Percentiles rank a stretch among this genome's conserved stretches.
phyloP scores from a whole-genome alignment of 1,140 invertebrate species.

The Sycophila sp. region DNA sequence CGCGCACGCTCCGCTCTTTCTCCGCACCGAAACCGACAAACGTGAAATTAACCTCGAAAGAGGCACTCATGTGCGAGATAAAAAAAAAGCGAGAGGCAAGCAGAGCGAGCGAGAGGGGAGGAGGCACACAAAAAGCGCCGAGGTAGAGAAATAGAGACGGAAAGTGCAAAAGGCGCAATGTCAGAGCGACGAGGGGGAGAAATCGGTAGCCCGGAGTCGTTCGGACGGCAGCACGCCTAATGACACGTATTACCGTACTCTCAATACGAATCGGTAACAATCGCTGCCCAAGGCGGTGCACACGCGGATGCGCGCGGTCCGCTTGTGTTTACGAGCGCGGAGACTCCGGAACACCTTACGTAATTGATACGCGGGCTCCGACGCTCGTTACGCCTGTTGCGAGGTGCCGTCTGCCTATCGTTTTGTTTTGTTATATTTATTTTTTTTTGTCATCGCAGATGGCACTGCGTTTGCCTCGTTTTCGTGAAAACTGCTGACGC shows the following conservation, averaged over 20 bases:
- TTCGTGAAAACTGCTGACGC: too few species aligned
- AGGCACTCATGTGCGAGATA: neutral
- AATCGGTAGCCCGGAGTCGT: neutral
- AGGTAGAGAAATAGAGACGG: conserved; percentile 20
- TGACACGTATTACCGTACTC: conserved; percentile 29
- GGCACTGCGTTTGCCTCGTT: too few species aligned
- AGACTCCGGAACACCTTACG: neutral
- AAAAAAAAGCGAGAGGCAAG: neutral
- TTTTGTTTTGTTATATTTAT: too few species aligned
- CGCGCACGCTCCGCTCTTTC: neutral
- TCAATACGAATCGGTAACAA: conserved; percentile 15
- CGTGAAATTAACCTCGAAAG: conserved; percentile 22
- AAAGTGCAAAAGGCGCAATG: neutral
- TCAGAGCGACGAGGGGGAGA: neutral
- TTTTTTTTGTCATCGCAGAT: too few species aligned
- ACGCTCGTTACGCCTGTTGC: neutral
- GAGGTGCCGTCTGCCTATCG: too few species aligned
- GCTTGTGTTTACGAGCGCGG: neutral
- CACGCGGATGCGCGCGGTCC: neutral
- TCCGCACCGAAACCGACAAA: conserved; percentile 19
- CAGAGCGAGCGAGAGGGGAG: neutral
- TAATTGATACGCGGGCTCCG: neutral
- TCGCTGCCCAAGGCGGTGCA: neutral
- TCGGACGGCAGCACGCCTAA: neutral
- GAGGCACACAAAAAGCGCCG: too few species aligned